Evolutionary conservation across 2,888 invertebrate species (phyloP).

Genomic region (Chrysotoxum bicinctum): DNA sequence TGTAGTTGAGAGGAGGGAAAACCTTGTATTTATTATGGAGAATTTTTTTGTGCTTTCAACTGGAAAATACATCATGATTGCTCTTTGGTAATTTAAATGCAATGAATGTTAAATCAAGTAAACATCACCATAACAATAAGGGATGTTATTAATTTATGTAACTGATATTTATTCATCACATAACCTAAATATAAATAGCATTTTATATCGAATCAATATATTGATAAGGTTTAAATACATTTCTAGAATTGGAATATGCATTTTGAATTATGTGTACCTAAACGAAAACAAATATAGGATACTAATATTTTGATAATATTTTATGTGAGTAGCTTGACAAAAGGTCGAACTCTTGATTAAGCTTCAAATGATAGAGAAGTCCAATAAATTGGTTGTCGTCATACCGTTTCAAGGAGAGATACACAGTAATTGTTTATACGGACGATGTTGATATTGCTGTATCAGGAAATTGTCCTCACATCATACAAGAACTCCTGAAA

Average conservation of each 20-base stretch:
- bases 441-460: no score
- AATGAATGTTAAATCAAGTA: slow-evolving; percentile 56
- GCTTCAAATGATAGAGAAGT: no score
- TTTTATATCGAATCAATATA: not conserved
- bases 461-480: no score
- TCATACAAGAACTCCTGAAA: no score
- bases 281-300: no score
- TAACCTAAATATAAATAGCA: not conserved
- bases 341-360: no score
- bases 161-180: not conserved
- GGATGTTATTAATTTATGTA: not conserved
- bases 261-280: not conserved
- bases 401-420: no score
- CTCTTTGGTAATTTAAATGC: slow-evolving; percentile 50
- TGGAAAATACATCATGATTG: slow-evolving; percentile 53
- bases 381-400: no score
- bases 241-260: not conserved
- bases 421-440: no score
- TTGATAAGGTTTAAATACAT: not conserved
- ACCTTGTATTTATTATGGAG: slow-evolving; percentile 47
- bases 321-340: no score
- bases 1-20: not conserved
- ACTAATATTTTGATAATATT: no score
- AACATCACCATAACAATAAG: not conserved
- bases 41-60: slow-evolving; percentile 37